Conservation (phyloP, 2,888 invertebrate species). For the Athalia circularis region DNA sequence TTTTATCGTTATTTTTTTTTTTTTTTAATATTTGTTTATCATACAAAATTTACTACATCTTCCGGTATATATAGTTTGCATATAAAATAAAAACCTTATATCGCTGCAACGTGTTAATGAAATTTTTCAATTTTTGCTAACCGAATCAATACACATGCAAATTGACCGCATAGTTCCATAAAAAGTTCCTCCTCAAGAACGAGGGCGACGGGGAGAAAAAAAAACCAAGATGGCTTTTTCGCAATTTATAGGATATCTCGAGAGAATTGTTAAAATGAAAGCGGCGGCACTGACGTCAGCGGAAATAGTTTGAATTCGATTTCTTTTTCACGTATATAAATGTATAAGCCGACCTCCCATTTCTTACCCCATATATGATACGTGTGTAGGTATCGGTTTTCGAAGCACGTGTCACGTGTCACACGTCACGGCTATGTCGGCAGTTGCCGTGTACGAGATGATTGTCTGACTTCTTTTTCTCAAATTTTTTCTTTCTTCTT, state of each 20-base stretch:
- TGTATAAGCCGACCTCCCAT: background rate
- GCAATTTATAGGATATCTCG: constrained; percentile 7
- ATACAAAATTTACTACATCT: background rate
- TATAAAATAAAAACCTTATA: too few species aligned
- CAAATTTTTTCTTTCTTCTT: too few species aligned
- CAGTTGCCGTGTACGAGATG: background rate
- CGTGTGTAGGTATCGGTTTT: constrained; percentile 4
- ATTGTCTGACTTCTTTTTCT: background rate
- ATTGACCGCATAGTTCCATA: background rate
- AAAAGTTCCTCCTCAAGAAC: background rate
- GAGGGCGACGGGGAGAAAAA: background rate
- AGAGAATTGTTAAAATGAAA: constrained; percentile 6
- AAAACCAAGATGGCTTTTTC: background rate
- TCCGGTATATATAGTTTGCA: background rate
- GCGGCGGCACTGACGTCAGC: constrained; percentile 2
- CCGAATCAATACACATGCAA: too few species aligned
- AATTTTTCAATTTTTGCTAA: too few species aligned
- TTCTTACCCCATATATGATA: too few species aligned
- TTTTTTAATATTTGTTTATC: too few species aligned
- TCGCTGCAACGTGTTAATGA: too few species aligned
- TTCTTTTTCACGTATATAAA: background rate
- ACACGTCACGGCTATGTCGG: background rate
- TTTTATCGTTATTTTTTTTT: too few species aligned
- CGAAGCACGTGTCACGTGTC: constrained; percentile 9
- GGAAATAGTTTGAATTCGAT: constrained; percentile 13